Evolutionary conservation across 2,888 invertebrate genomes (phyloP).

Genomic region (Coremacera marginata): DNA sequence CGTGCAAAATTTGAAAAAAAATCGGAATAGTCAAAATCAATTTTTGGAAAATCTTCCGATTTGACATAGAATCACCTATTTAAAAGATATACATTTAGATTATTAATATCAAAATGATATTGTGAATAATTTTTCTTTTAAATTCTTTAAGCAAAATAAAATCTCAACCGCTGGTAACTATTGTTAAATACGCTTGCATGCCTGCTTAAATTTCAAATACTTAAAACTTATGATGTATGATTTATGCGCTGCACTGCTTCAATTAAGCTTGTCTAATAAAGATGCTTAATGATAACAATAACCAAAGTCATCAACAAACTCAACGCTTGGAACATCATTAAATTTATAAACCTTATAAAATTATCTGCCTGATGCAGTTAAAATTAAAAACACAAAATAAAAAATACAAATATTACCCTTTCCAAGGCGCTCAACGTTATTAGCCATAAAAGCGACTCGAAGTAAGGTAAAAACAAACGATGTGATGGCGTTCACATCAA

Average conservation of each 20-base stretch:
- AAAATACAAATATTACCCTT: neutral
- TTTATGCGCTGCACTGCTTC: neutral
- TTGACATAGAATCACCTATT: no score
- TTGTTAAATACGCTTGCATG: no score
- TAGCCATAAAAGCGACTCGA: slow-evolving; percentile 26
- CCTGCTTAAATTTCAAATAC: no score
- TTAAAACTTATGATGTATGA: no score
- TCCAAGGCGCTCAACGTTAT: slow-evolving; percentile 14
- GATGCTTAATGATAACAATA: neutral
- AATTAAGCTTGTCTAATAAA: neutral
- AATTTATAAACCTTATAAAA: slow-evolving; percentile 21
- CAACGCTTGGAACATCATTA: slow-evolving; percentile 7
- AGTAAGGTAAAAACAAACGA: neutral
- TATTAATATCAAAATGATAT: no score
- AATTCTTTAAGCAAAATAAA: no score
- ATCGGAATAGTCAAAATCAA: no score
- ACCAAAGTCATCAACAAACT: neutral
- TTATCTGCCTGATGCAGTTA: neutral
- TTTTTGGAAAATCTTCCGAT: no score
- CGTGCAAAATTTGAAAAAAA: no score
- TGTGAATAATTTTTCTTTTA: no score
- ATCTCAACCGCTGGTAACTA: no score
- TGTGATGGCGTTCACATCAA: neutral
- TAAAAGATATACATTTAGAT: no score
- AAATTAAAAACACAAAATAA: neutral